Base-by-base conservation (phyloP, 2,888 invertebrate species). In the Campoletis raptor region DNA sequence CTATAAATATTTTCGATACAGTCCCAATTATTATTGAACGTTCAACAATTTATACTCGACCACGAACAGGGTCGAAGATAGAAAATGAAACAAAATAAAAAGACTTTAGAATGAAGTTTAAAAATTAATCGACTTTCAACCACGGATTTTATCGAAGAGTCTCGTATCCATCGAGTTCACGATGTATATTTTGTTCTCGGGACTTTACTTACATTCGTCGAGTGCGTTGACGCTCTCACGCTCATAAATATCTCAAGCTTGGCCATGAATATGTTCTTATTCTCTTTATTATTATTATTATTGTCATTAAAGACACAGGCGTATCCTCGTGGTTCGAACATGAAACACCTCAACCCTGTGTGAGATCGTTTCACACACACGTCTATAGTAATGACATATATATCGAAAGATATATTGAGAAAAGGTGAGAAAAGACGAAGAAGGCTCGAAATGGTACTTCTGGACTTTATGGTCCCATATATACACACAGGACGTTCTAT, bases 241-340 rank as follows among this genome's bases (percentile, higher is more conserved):
- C 61, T 77, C 81, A 45, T 81, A 85, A 85, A 83, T 81, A 83
- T 70, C 36, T 18, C 81, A 48, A 64, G 57, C 78, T 52, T 67
- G 74, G 80, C 80, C 80, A 69, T 85, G 77, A 83, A 85, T 85
- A 77, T 36, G 30, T 36, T 83, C 36, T 81, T 36, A 30, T 40
- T 85, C 80, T 64, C 70, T 85, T 15, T 30, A 61, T 87, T 83
- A 77, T 85, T 85, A 77, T 85, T 85, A 83, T 85, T 67, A 18
- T 45, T 52, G 81, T 85, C 87, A 52, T 80, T 72, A 74, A 76
- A 84, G 84, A 61, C 61, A 18, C 67, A 57, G 24, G 40, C 42
- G 61, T 61, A 61, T 57, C 36, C 36, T n/a, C 72, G 64, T n/a
- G 61, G 69, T 72, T 64, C 15, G 10, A 64, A 64, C 42, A 67